Percentiles rank a stretch among this genome's conserved stretches.
These are phyloP conservation scores for Procavia capensis DNA, from an alignment of 2,113 vertebrate genomes.

Conservation along the genomic window DNA sequence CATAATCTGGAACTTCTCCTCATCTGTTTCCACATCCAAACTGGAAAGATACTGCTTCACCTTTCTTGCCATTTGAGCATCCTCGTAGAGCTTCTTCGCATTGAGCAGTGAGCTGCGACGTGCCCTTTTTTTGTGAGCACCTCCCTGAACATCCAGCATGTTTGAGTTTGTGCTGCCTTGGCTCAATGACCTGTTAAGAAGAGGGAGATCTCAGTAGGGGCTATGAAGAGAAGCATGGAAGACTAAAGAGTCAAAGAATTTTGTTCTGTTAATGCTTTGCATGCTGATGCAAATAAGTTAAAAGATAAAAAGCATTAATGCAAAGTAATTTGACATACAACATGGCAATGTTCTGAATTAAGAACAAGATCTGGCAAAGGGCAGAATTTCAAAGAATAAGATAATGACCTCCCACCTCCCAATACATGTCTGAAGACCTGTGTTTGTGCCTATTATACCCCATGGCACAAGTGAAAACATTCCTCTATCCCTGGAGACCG, in stretches of 20 bases:
- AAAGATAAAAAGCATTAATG: conserved; percentile 87
- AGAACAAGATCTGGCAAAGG: conserved; percentile 54
- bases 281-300: conserved; percentile 90
- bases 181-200: conserved; percentile 92
- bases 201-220: conserved; percentile 56
- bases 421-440: not conserved
- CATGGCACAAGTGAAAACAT: conserved; percentile 7
- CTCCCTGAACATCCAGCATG: conserved; percentile 96
- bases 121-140: conserved; percentile 95
- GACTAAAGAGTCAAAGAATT: conserved; percentile 77
- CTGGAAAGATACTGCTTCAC: conserved; percentile 98
- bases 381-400: conserved; percentile 64
- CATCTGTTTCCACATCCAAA: conserved; percentile 94
- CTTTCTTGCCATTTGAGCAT: conserved; percentile 98
- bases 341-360: conserved; percentile 70
- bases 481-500: not conserved
- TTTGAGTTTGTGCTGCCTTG: conserved; percentile 99
- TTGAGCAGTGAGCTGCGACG: conserved; percentile 97
- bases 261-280: conserved; percentile 87
- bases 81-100: conserved; percentile 98
- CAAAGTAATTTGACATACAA: conserved; percentile 75
- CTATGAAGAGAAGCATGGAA: conserved; percentile 44
- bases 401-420: not conserved
- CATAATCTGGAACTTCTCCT: conserved; percentile 95
- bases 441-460: not conserved